phyloP scores from a whole-genome alignment of 2,797 vertebrate genomes.

The Danio aesculapii region DNA sequence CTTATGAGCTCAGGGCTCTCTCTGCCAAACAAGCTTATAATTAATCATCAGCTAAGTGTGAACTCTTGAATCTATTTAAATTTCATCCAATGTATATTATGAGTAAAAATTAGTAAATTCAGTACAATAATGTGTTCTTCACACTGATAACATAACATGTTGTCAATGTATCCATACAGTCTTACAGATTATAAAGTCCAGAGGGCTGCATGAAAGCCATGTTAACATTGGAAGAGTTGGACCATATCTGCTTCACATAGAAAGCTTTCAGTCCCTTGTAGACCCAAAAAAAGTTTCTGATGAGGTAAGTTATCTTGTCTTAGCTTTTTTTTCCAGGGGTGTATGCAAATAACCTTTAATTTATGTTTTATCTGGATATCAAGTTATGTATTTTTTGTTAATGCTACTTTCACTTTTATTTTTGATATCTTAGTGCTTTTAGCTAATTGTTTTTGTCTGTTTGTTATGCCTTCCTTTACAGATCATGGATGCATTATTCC shows the following conservation, averaged over 20 bases:
- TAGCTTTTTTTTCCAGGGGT: not conserved
- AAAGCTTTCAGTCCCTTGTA: conserved; percentile 14
- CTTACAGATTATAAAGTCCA: conserved; percentile 15
- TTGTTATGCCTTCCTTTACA: conserved; percentile 5
- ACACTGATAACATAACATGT: too few relatives aligned
- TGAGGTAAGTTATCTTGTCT: conserved; percentile 8
- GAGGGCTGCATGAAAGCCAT: not conserved
- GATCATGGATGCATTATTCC: conserved; percentile 11
- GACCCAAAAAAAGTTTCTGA: conserved; percentile 19
- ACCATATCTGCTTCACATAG: conserved; percentile 10
- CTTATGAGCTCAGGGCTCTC: too few relatives aligned
- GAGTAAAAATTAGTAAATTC: too few relatives aligned
- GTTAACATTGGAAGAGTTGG: not conserved
- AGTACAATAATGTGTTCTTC: too few relatives aligned
- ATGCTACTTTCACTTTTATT: not conserved
- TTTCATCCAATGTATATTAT: too few relatives aligned
- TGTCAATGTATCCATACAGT: not conserved
- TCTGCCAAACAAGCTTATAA: too few relatives aligned
- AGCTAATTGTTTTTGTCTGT: not conserved
- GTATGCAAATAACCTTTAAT: not conserved
- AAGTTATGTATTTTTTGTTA: not conserved
- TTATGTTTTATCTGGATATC: not conserved
- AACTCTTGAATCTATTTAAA: too few relatives aligned
- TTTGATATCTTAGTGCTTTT: not conserved
- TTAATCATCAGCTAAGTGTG: too few relatives aligned